Conservation (phyloP, 2,113 vertebrate genomes). For the Bombycilla garrulus region DNA sequence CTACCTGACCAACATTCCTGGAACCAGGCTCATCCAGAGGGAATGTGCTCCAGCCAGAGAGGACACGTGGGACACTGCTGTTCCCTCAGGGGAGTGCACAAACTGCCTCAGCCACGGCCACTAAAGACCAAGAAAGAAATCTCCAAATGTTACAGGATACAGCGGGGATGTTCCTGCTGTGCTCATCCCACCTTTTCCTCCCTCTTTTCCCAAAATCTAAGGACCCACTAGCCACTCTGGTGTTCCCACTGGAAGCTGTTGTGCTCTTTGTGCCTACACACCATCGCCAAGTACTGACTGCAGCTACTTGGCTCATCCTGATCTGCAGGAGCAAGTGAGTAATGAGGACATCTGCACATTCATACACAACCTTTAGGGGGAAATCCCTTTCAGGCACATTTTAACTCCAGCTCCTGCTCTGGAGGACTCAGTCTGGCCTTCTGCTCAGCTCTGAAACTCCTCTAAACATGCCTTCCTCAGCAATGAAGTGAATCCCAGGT, state of each 20-base stretch:
- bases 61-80: neutral
- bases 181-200: neutral
- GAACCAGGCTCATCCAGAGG: neutral
- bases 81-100: neutral
- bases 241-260: neutral
- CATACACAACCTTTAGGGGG: neutral
- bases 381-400: neutral
- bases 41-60: neutral
- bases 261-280: neutral
- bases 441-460: neutral
- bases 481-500: neutral
- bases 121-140: too few species aligned
- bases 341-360: neutral
- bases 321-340: neutral
- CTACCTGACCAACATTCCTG: neutral
- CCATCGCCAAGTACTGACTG: neutral
- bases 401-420: neutral
- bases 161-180: rapidly evolving
- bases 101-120: neutral
- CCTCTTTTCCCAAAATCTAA: neutral
- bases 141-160: neutral
- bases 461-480: neutral
- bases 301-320: neutral
- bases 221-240: neutral
- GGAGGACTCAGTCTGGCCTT: neutral